phyloP scores from a whole-genome alignment of 2,113 vertebrate genomes.

The Etheostoma cragini region DNA sequence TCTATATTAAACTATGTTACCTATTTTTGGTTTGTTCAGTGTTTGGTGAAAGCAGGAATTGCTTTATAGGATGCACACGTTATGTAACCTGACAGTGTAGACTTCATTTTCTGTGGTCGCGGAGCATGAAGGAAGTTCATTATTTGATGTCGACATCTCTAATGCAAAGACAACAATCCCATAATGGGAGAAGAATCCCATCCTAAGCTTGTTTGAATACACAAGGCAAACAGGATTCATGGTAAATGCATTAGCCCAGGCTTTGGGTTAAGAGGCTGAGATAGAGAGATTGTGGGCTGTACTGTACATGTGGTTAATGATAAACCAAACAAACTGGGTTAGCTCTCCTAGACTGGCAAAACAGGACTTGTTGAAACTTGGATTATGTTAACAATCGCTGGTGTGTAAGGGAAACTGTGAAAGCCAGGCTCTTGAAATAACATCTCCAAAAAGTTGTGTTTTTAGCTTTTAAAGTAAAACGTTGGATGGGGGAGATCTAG shows the following conservation, averaged over 20 bases:
- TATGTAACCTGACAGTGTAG: neutral
- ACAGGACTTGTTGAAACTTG: conserved; percentile 81
- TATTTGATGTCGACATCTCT: conserved; percentile 53
- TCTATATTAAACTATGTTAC: neutral
- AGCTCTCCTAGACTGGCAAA: conserved; percentile 72
- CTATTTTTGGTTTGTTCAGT: neutral
- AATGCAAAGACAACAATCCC: conserved; percentile 65
- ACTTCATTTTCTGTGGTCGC: conserved; percentile 33
- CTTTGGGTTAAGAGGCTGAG: conserved; percentile 57
- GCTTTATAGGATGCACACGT: neutral
- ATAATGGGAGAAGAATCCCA: conserved; percentile 51
- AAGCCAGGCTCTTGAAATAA: conserved; percentile 70
- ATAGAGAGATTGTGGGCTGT: conserved; percentile 59
- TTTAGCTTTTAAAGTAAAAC: conserved; percentile 72
- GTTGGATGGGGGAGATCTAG: conserved; percentile 34
- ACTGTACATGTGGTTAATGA: conserved; percentile 79
- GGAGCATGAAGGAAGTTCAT: conserved; percentile 59
- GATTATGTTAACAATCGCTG: conserved; percentile 76
- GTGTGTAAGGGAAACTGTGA: conserved; percentile 66
- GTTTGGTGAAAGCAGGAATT: neutral
- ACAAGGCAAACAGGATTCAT: conserved; percentile 57
- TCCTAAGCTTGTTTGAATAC: conserved; percentile 61
- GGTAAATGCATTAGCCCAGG: conserved; percentile 62
- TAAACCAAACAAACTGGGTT: conserved; percentile 79
- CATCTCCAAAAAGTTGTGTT: conserved; percentile 60